Evolutionary conservation across 92 coral and sea anemone species (phyloP).

Genomic region (Siderastrea radians): DNA sequence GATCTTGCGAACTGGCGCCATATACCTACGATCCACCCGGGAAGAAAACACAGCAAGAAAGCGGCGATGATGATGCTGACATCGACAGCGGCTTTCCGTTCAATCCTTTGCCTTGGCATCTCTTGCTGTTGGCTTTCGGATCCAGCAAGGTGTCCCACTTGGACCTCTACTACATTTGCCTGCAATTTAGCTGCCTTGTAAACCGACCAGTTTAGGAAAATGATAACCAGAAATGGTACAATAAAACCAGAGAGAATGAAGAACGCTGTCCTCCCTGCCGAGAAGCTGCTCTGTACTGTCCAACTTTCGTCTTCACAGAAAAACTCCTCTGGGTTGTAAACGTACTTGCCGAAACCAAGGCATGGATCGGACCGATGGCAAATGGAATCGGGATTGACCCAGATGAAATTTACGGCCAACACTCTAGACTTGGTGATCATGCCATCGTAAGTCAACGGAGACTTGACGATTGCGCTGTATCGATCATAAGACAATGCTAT

Average conservation of each 20-base stretch:
- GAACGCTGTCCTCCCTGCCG: neutral
- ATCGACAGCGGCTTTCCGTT: neutral
- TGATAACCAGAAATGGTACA: neutral
- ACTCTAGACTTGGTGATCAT: neutral
- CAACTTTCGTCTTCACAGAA: neutral
- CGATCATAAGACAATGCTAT: neutral
- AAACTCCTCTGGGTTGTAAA: neutral
- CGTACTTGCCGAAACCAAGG: neutral
- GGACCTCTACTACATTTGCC: neutral
- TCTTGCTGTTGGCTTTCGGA: neutral
- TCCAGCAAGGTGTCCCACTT: neutral
- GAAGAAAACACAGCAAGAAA: neutral
- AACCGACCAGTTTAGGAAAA: neutral
- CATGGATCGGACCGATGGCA: neutral
- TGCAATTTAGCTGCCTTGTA: neutral
- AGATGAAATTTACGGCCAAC: neutral
- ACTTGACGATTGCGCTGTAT: neutral
- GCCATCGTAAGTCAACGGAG: neutral
- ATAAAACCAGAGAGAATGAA: neutral
- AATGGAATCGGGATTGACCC: neutral
- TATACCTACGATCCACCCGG: neutral
- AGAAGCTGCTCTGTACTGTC: neutral
- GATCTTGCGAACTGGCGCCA: neutral
- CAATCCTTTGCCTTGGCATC: neutral
- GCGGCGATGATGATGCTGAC: slow-evolving; percentile 3